Conservation (phyloP, 2,888 invertebrate genomes). For the Trypoxylon attenuatum region DNA sequence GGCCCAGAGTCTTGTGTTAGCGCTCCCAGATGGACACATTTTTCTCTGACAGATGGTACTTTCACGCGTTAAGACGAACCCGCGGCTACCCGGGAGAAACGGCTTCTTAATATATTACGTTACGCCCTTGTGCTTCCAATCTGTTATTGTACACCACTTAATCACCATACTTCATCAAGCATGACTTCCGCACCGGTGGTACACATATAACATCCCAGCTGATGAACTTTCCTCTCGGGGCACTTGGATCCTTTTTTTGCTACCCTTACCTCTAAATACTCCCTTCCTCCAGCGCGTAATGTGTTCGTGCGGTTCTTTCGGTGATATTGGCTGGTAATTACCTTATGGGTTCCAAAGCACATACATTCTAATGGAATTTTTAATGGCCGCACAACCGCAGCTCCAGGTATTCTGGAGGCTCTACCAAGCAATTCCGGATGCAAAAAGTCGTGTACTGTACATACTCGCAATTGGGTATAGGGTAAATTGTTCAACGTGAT, state of each 20-base stretch:
- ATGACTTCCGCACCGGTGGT: constrained; percentile 43
- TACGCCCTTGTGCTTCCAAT: constrained; percentile 48
- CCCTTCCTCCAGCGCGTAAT: constrained; percentile 2
- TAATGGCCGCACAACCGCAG: constrained; percentile 28
- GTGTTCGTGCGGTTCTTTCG: constrained; percentile 25
- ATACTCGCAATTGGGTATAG: too few species aligned
- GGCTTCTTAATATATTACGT: constrained; percentile 52
- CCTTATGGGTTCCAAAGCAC: constrained; percentile 19
- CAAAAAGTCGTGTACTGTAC: too few species aligned
- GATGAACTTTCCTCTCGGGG: constrained; percentile 36
- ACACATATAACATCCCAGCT: constrained; percentile 38
- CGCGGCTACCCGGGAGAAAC: constrained; percentile 40
- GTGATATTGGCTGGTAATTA: constrained; percentile 37
- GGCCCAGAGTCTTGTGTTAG: constrained; percentile 6
- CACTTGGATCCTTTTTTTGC: neutral
- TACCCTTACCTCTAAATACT: neutral
- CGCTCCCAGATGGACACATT: constrained; percentile 42
- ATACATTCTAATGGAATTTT: constrained; percentile 39
- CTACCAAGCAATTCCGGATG: too few species aligned
- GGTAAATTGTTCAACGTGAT: too few species aligned
- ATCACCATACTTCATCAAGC: constrained; percentile 54
- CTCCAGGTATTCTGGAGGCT: too few species aligned
- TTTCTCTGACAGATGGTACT: constrained; percentile 51
- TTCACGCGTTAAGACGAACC: constrained; percentile 51
- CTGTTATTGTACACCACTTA: constrained; percentile 51